phyloP scores from a whole-genome alignment of 2,888 invertebrate genomes.

The Timema cristinae region DNA sequence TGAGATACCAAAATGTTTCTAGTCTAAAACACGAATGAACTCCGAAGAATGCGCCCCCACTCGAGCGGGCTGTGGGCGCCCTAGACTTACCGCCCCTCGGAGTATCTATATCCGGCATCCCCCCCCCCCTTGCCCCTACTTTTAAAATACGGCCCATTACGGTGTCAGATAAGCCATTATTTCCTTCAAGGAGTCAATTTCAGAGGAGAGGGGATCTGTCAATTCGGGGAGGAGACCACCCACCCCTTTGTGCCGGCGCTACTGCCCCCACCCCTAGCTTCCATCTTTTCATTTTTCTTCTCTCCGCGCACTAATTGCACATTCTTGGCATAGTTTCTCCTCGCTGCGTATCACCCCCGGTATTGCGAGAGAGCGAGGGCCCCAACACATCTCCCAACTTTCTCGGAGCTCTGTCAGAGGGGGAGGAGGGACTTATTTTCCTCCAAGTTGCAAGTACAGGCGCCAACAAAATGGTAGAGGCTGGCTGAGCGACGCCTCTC shows the following conservation, averaged over 20 bases:
- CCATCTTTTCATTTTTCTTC: conserved; percentile 71
- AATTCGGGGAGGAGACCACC: conserved; percentile 21
- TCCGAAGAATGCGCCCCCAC: background rate
- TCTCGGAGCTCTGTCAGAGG: background rate
- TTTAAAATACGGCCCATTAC: background rate
- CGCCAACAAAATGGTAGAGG: no score
- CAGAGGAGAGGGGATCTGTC: conserved; percentile 27
- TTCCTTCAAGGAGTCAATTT: conserved; percentile 13
- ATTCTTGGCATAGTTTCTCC: conserved; percentile 93
- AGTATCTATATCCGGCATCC: no score
- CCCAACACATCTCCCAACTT: background rate
- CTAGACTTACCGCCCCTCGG: no score
- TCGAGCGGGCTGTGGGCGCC: background rate
- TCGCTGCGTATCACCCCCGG: conserved; percentile 32
- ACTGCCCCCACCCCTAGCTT: conserved; percentile 50
- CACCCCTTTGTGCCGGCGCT: conserved; percentile 30
- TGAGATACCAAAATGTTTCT: no score
- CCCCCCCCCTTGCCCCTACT: background rate
- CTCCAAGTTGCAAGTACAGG: conserved; percentile 9
- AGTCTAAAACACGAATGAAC: no score
- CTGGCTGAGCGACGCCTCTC: no score
- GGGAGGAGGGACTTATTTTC: background rate
- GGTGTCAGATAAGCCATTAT: conserved; percentile 15
- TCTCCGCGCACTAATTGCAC: conserved; percentile 86
- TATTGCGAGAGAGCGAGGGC: conserved; percentile 22